Conservation (phyloP, 2,113 vertebrate genomes). For the Laticauda laticaudata region DNA sequence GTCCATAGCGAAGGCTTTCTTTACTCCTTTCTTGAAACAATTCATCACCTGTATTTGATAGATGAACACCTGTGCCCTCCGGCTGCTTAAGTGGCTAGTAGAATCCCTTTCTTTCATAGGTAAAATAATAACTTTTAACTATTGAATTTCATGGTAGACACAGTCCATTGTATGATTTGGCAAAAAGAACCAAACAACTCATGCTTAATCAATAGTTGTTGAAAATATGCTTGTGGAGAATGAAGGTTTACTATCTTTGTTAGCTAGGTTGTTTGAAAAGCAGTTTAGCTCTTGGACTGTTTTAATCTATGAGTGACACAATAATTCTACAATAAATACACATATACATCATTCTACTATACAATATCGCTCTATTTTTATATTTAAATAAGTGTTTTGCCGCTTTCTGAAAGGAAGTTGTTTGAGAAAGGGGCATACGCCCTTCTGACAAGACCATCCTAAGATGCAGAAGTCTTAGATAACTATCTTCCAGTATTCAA, state of each 20-base stretch:
- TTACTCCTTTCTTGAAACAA: constrained; percentile 35
- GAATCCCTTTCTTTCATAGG: constrained; percentile 39
- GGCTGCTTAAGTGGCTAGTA: constrained; percentile 43
- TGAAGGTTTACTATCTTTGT: not conserved
- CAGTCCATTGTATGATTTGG: not conserved
- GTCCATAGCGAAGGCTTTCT: constrained; percentile 40
- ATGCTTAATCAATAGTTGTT: not conserved
- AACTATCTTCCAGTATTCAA: not conserved
- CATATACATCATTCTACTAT: not conserved
- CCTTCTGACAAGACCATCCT: not conserved
- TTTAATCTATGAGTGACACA: not conserved
- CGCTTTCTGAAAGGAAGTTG: not conserved
- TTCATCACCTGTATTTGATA: constrained; percentile 41
- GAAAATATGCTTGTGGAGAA: not conserved
- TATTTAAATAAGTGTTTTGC: not conserved
- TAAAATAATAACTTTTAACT: constrained; percentile 35
- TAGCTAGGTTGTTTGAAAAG: not conserved
- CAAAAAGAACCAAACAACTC: not conserved
- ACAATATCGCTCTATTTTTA: not conserved
- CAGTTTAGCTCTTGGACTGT: not conserved
- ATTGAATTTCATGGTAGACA: constrained; percentile 18
- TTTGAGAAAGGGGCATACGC: not conserved
- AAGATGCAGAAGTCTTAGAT: not conserved
- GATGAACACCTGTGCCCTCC: constrained; percentile 53
- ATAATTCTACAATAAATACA: not conserved